Conservation (phyloP, 2,797 vertebrate species). For the Enteromius treurensis region DNA sequence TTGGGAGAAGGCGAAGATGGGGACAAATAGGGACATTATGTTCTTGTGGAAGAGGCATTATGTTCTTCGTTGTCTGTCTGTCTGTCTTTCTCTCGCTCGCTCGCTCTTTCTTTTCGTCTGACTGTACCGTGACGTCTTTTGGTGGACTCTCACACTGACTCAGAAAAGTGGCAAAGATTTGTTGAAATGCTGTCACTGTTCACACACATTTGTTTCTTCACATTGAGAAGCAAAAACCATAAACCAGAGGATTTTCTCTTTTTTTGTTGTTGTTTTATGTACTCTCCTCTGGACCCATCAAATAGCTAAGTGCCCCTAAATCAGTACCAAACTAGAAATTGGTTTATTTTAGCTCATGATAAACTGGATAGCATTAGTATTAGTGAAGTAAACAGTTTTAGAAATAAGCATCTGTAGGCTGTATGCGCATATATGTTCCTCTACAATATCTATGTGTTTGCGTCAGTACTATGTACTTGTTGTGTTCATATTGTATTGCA, state of each 20-base stretch:
- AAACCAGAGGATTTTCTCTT: not conserved
- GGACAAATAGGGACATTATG: conserved; percentile 57
- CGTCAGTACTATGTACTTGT: not conserved
- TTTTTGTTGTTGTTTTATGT: not conserved
- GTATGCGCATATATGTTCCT: not conserved
- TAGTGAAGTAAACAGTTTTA: not conserved
- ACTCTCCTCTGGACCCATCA: not conserved
- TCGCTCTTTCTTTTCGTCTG: conserved; percentile 13
- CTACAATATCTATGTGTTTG: not conserved
- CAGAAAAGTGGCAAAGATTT: conserved; percentile 50
- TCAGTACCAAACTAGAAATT: not conserved
- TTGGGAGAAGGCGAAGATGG: conserved; percentile 42
- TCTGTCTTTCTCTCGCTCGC: conserved; percentile 17
- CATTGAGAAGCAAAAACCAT: not conserved
- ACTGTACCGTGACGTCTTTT: conserved; percentile 51
- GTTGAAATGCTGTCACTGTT: conserved; percentile 12
- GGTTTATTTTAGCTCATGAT: not conserved
- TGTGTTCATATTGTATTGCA: not conserved
- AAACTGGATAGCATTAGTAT: not conserved
- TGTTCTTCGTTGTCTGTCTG: conserved; percentile 33
- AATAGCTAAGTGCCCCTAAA: not conserved
- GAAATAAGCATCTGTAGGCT: not conserved
- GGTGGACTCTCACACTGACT: conserved; percentile 50
- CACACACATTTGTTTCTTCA: conserved; percentile 5
- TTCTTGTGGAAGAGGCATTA: conserved; percentile 46